Evolutionary conservation across 2,797 vertebrate genomes (phyloP), one percentile per base, ranked within the genome.

Genomic region (Lagothrix lagotricha): DNA sequence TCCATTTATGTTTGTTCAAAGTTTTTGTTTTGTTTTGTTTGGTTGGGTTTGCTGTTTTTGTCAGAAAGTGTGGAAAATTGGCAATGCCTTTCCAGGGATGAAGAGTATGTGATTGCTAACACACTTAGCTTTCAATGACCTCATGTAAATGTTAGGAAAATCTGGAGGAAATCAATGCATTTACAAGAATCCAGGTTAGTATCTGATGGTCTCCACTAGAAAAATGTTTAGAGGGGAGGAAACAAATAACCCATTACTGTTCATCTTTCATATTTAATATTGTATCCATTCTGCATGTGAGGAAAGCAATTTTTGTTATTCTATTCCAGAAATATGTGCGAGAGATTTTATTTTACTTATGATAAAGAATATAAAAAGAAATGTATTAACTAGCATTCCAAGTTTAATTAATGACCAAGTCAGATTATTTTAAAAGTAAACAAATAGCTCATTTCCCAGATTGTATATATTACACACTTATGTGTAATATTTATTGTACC

Each of bases 31-130:
- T 57, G 57, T 92, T 96, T 97, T 33, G n/a, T 73, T 93, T 87
- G 58, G 39, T 44, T 75, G 54, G 67, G 14, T 90, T 94, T 84
- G 79, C 46, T 85, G 8, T 90, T 95, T 87, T 39, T 89, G 61
- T 85, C 87, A 96, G 83, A 94, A 93, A 85, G 76, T 84, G 7
- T 93, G 87, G 88, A 52, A 94, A 96, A 41, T 89, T 91, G 97
- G 57, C 82, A 58, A 11, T 85, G 50, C 64, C 90, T 67, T 90
- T 33, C 9, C 75, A 61, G 33, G 57, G 36, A 70, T 30, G 39
- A n/a, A 67, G 44, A 58, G 73, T 58, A 3, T 87, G 28, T 93
- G 86, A 94, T 73, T 77, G 19, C 61, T 84, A 54, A 75, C 28
- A 90, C 50, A 77, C 30, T 96, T 93, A 75, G 77, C 75, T 88